Evolutionary conservation across 2,888 invertebrate genomes (phyloP).

Genomic region (Plemyria rubiginata): DNA sequence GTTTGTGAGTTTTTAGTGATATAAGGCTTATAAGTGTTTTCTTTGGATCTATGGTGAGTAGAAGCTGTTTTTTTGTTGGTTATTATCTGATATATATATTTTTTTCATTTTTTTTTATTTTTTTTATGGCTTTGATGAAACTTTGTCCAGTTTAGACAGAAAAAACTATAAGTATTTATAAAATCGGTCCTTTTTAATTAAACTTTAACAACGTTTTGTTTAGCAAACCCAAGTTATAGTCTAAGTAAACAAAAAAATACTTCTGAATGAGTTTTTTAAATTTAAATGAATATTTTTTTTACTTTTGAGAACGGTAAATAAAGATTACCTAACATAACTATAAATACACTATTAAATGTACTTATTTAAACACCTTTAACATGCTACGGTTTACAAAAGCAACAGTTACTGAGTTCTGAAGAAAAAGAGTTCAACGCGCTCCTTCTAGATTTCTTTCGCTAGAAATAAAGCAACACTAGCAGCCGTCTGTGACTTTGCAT

Average conservation of each 20-base stretch:
- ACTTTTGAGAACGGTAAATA: neutral
- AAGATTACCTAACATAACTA: neutral
- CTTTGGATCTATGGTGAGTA: conserved; percentile 34
- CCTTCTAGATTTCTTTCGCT: neutral
- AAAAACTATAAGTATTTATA: too few relatives aligned
- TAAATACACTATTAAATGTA: neutral
- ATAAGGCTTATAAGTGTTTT: conserved; percentile 6
- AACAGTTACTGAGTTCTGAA: conserved; percentile 11
- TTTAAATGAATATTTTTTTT: neutral
- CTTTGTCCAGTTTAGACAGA: too few relatives aligned
- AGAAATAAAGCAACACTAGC: neutral
- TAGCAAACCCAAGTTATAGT: too few relatives aligned
- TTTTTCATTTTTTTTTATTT: neutral
- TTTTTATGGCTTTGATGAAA: too few relatives aligned
- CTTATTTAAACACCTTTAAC: neutral
- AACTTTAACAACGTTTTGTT: too few relatives aligned
- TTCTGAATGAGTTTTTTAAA: too few relatives aligned
- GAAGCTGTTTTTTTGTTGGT: neutral
- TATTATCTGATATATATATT: neutral
- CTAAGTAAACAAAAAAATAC: too few relatives aligned
- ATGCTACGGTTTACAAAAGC: neutral
- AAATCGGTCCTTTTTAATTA: too few relatives aligned
- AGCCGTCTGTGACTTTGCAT: neutral
- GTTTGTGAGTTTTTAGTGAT: conserved; percentile 37
- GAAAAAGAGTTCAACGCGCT: conserved; percentile 45